Evolutionary conservation across 2,888 invertebrate species (phyloP), one percentile per base, ranked within the genome.

Genomic region (Galeopsomyia nigrocyanea): DNA sequence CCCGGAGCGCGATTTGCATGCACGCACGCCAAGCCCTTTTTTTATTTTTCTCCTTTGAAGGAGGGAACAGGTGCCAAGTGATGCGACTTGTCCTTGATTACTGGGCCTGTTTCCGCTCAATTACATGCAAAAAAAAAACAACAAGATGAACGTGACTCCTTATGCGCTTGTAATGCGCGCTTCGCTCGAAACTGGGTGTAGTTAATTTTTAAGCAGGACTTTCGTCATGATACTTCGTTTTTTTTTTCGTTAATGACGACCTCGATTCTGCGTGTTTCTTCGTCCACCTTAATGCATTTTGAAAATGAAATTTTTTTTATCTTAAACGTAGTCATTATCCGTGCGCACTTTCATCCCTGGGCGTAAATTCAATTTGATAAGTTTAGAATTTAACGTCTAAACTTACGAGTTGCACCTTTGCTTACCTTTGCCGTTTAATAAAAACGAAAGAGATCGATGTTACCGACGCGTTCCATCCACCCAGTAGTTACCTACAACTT

Each of bases 51-150:
- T 46, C 26, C 65, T 64, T 16, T 55, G 50, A 56, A 74, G 17
- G 56, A 71, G 68, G 68, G 72, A 77, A 77, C 78, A 78, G 77
- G 77, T 78, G 77, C 75, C 76, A 73, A 77, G 67, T 76, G 74
- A 74, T 77, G 74, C 73, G 66, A 77, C 74, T 31, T 77, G 74
- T 72, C 72, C 77, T 76, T 77, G 77, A 78, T 78, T 77, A 71
- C 75, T 71, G 71, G 66, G 49, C 74, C 62, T 63, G 66, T 74
- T 77, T 78, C 77, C 77, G 78, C 77, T 76, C 77, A 78, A 77
- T 78, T 78, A 77, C 64, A 16, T 63, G 61, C 57, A 46, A 31
- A 47, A 21, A 21, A 26, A 46, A 31, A 47, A 21, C 16, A 26
- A 26, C 5, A 26, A 26, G 26, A 26, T 26, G 26, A 26, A 17